phyloP scores from a whole-genome alignment of 2,797 vertebrate species.

The Parauchenoglanis ngamensis region DNA sequence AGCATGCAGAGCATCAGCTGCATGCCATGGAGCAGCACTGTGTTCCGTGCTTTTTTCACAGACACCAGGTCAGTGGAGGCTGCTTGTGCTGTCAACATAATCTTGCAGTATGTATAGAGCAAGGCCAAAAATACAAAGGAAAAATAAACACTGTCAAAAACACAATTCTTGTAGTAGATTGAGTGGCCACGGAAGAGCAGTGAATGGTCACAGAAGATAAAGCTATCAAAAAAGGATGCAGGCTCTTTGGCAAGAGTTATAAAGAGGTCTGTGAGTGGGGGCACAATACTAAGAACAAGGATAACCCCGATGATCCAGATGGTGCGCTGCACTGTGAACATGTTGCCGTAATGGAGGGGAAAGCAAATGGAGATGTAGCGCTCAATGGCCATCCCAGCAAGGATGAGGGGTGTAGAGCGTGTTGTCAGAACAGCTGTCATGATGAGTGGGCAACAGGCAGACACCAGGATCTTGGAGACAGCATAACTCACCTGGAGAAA shows the following conservation, averaged over 20 bases:
- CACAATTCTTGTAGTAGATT: slow-evolving; percentile 78
- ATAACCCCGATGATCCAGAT: slow-evolving; percentile 66
- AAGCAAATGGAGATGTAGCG: slow-evolving; percentile 78
- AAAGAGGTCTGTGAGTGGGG: slow-evolving; percentile 74
- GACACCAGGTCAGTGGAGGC: slow-evolving; percentile 70
- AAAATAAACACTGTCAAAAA: slow-evolving; percentile 74
- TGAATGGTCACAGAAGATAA: slow-evolving; percentile 76
- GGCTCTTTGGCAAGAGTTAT: slow-evolving; percentile 68
- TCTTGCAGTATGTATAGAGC: slow-evolving; percentile 78
- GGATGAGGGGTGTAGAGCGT: slow-evolving; percentile 76
- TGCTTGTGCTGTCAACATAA: slow-evolving; percentile 71
- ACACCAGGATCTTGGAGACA: slow-evolving; percentile 73
- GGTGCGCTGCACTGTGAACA: slow-evolving; percentile 73
- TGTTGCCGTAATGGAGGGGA: slow-evolving; percentile 72
- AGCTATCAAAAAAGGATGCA: slow-evolving; percentile 58
- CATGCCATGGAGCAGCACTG: slow-evolving; percentile 74
- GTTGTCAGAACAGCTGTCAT: slow-evolving; percentile 75
- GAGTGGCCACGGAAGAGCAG: slow-evolving; percentile 70
- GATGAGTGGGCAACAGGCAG: slow-evolving; percentile 72
- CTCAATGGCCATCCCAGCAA: slow-evolving; percentile 79
- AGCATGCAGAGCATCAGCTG: slow-evolving; percentile 80
- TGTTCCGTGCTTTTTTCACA: slow-evolving; percentile 73
- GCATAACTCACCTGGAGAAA: slow-evolving; percentile 69
- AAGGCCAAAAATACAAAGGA: slow-evolving; percentile 75
- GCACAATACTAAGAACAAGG: slow-evolving; percentile 63